phyloP scores from a whole-genome alignment of 2,113 vertebrate species.

The Prietella phreatophila region DNA sequence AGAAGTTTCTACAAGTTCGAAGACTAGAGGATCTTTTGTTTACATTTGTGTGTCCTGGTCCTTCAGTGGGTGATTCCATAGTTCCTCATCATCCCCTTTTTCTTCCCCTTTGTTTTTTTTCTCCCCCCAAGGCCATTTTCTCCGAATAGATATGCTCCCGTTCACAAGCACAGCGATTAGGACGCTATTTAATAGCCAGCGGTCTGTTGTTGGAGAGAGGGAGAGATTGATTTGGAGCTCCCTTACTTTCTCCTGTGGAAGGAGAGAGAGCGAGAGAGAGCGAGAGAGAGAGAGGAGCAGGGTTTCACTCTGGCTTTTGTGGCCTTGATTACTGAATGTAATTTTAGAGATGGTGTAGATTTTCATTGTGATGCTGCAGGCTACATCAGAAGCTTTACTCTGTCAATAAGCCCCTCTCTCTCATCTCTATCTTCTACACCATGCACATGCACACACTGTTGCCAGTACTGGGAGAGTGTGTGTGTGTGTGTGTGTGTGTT shows the following conservation, averaged over 20 bases:
- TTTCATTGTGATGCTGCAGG: slow-evolving; percentile 71
- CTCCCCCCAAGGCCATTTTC: background rate
- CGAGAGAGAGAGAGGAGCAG: slow-evolving; percentile 4
- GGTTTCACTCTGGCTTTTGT: slow-evolving; percentile 36
- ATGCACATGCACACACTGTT: slow-evolving; percentile 38
- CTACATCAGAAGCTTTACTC: slow-evolving; percentile 72
- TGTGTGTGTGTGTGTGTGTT: slow-evolving; percentile 54
- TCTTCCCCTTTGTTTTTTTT: background rate
- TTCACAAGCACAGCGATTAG: background rate
- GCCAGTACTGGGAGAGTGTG: slow-evolving; percentile 61
- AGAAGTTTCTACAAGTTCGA: background rate
- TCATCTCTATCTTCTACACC: background rate
- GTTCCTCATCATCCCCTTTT: background rate
- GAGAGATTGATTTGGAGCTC: slow-evolving; percentile 21
- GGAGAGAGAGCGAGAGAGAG: slow-evolving; percentile 26
- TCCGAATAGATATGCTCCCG: background rate
- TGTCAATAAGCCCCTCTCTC: slow-evolving; percentile 65
- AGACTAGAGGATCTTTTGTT: background rate
- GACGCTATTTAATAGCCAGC: slow-evolving; percentile 9
- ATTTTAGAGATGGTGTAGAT: slow-evolving; percentile 77
- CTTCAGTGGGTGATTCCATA: background rate
- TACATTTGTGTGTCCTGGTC: background rate
- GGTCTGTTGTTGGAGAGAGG: slow-evolving; percentile 24
- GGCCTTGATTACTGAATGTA: slow-evolving; percentile 59
- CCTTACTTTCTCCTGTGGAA: background rate